These are phyloP conservation scores for Typhlomys cinereus DNA, from an alignment of 2,113 vertebrate genomes.

Conservation along the genomic window DNA sequence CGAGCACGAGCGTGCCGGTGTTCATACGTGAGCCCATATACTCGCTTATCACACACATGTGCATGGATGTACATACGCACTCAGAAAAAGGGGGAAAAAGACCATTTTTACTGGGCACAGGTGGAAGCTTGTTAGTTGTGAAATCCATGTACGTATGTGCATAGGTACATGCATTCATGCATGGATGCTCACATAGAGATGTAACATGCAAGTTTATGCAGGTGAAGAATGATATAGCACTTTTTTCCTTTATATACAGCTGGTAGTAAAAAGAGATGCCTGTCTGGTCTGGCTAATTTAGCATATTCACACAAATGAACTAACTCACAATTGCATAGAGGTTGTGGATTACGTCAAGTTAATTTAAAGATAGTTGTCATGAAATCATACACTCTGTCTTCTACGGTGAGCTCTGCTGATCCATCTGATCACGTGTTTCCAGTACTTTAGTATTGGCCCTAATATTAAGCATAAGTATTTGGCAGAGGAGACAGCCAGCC, in stretches of 20 bases:
- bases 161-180: too few relatives aligned
- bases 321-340: not conserved
- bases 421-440: not conserved
- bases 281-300: not conserved
- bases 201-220: not conserved
- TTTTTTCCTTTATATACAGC: not conserved
- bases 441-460: not conserved
- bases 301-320: not conserved
- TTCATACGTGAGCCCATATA: too few relatives aligned
- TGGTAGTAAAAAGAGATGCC: not conserved
- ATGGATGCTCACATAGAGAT: not conserved
- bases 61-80: too few relatives aligned
- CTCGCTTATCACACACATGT: too few relatives aligned
- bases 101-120: not conserved
- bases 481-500: not conserved
- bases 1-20: too few relatives aligned
- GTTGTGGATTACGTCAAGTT: not conserved
- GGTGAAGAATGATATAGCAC: not conserved
- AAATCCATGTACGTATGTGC: not conserved
- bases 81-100: too few relatives aligned
- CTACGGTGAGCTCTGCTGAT: not conserved
- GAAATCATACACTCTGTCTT: not conserved
- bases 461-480: not conserved
- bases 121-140: not conserved
- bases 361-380: not conserved